These are phyloP conservation scores for Dicranocentrus wangi DNA, from an alignment of 2,888 invertebrate genomes.

Conservation along the genomic window DNA sequence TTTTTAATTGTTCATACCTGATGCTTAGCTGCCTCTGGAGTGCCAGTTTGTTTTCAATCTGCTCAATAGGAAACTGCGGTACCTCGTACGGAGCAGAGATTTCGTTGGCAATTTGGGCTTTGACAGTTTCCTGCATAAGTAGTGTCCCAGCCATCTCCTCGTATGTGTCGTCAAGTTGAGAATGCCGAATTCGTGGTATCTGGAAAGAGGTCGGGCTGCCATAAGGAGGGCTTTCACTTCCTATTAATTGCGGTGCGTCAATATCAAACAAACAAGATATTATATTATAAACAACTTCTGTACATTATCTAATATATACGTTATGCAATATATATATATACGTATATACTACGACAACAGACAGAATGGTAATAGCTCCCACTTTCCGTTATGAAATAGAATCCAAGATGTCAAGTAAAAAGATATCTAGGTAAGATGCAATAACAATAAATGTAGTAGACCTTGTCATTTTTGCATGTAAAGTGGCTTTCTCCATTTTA, in stretches of 20 bases:
- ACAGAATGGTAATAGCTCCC: too few species aligned
- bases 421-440: too few species aligned
- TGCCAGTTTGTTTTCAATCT: constrained; percentile 93
- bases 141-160: constrained; percentile 76
- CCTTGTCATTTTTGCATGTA: too few species aligned
- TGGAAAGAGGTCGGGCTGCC: constrained; percentile 73
- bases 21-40: constrained; percentile 91
- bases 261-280: not conserved
- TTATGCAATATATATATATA: too few species aligned
- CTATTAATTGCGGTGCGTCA: constrained; percentile 75
- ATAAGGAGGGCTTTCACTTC: constrained; percentile 82
- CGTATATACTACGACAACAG: too few species aligned
- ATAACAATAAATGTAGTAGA: too few species aligned
- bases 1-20: too few species aligned
- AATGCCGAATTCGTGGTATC: constrained; percentile 73
- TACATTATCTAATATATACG: too few species aligned
- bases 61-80: constrained; percentile 98
- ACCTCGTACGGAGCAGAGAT: constrained; percentile 97
- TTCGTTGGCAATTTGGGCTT: constrained; percentile 79
- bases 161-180: constrained; percentile 73
- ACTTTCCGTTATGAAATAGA: too few species aligned
- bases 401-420: too few species aligned
- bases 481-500: too few species aligned
- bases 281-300: not conserved
- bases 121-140: constrained; percentile 69